Evolutionary conservation across 2,888 invertebrate genomes (phyloP).

Genomic region (Corbicula japonica): DNA sequence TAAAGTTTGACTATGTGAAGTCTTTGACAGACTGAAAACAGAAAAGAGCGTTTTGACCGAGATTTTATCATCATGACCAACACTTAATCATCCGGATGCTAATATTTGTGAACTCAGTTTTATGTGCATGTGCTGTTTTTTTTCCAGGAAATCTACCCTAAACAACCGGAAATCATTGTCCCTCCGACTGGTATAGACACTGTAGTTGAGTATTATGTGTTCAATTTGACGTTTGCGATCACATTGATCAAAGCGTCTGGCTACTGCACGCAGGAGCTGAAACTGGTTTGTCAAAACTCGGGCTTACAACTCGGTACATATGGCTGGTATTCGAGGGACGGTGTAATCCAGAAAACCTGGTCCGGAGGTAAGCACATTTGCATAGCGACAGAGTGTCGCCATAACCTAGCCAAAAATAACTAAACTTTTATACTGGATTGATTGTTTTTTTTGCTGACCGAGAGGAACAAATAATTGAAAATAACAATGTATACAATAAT

Average conservation of each 20-base stretch:
- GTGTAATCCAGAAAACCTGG: slow-evolving; percentile 32
- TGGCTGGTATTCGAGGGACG: slow-evolving; percentile 43
- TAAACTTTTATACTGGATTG: no score
- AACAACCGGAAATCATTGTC: slow-evolving; percentile 32
- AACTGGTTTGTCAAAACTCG: slow-evolving; percentile 63
- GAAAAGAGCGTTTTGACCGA: no score
- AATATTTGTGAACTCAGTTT: no score
- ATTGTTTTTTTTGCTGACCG: no score
- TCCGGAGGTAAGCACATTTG: slow-evolving; percentile 40
- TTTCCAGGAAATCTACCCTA: slow-evolving; percentile 58
- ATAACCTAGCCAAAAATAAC: no score
- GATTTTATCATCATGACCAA: no score
- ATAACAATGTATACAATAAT: no score
- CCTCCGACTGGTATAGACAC: slow-evolving; percentile 40
- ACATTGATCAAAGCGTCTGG: slow-evolving; percentile 57
- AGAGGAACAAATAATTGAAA: no score
- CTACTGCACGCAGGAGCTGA: slow-evolving; percentile 76
- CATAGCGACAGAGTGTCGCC: no score
- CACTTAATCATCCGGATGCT: no score
- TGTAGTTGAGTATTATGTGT: slow-evolving; percentile 64
- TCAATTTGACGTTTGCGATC: slow-evolving; percentile 36
- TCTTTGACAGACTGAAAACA: no score
- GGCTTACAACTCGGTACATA: slow-evolving; percentile 18
- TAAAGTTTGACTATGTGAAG: no score
- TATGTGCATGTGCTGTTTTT: background rate